Evolutionary conservation across 1,140 invertebrate species (phyloP).

Genomic region (Ephestia elutella): DNA sequence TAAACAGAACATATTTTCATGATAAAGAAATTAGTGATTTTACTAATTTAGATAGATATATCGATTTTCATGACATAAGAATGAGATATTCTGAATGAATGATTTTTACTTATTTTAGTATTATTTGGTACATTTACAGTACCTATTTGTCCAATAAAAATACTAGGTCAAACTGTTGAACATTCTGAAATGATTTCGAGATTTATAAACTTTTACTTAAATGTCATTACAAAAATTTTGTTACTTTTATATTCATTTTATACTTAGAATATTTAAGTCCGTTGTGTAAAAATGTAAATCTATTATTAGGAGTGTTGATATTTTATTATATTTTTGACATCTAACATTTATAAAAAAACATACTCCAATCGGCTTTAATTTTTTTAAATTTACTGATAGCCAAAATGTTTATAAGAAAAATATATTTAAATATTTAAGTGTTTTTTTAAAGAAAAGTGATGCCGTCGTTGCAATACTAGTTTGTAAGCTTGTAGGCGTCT

Average conservation of each 20-base stretch:
- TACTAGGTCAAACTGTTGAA: slow-evolving; percentile 4
- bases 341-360: background rate
- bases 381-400: slow-evolving; percentile 26
- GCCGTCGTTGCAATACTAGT: slow-evolving; percentile 68
- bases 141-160: slow-evolving; percentile 22
- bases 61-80: background rate
- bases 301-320: slow-evolving; percentile 11
- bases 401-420: slow-evolving; percentile 15
- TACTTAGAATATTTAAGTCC: background rate
- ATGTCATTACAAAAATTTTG: slow-evolving; percentile 13
- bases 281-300: slow-evolving; percentile 33
- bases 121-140: slow-evolving; percentile 27
- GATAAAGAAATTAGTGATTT: slow-evolving; percentile 12
- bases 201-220: slow-evolving; percentile 26
- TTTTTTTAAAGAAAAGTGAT: slow-evolving; percentile 50
- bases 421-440: slow-evolving; percentile 31
- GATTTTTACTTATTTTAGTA: background rate
- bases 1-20: slow-evolving; percentile 6
- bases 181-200: slow-evolving; percentile 4
- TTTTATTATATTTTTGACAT: background rate
- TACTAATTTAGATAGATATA: slow-evolving; percentile 2
- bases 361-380: slow-evolving; percentile 19
- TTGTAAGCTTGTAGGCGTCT: slow-evolving; percentile 50
- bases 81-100: background rate
- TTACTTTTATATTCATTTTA: slow-evolving; percentile 6